Percentiles rank a stretch among this genome's conserved stretches.
phyloP scores from a whole-genome alignment of 2,888 invertebrate genomes.

The Deroplatys truncata region DNA sequence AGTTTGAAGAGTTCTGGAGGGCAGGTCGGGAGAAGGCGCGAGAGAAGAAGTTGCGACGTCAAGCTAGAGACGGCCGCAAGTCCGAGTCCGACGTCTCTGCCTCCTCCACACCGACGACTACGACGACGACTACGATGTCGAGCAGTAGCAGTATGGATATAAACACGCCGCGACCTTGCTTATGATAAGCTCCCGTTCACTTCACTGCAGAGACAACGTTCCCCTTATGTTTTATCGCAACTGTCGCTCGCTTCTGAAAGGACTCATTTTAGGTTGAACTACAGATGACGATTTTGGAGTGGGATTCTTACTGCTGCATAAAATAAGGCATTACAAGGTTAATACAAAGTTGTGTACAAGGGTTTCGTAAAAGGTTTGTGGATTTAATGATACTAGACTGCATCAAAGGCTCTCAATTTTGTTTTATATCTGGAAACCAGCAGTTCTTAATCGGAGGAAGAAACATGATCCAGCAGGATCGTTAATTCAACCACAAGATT shows the following conservation, averaged over 20 bases:
- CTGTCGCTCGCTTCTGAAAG: neutral
- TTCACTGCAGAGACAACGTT: neutral
- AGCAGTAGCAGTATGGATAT: neutral
- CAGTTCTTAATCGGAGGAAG: no score
- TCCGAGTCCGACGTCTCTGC: neutral
- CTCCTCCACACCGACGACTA: neutral
- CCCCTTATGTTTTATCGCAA: neutral
- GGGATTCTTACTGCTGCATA: no score
- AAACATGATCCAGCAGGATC: no score
- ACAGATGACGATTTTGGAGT: neutral
- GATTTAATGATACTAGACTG: no score
- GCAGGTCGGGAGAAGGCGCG: conserved; percentile 31
- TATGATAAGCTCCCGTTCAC: neutral
- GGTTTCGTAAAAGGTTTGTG: no score
- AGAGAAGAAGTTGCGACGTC: conserved; percentile 21
- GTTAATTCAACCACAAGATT: no score
- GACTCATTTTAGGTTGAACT: neutral
- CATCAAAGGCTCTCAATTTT: no score
- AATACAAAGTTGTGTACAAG: no score
- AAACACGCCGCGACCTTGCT: neutral
- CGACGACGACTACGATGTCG: neutral
- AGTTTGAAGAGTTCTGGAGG: conserved; percentile 56
- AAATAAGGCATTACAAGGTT: no score
- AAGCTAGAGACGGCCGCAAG: neutral
- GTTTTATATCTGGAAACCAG: no score